phyloP scores from a whole-genome alignment of 2,797 vertebrate species.

The Squalus acanthias region DNA sequence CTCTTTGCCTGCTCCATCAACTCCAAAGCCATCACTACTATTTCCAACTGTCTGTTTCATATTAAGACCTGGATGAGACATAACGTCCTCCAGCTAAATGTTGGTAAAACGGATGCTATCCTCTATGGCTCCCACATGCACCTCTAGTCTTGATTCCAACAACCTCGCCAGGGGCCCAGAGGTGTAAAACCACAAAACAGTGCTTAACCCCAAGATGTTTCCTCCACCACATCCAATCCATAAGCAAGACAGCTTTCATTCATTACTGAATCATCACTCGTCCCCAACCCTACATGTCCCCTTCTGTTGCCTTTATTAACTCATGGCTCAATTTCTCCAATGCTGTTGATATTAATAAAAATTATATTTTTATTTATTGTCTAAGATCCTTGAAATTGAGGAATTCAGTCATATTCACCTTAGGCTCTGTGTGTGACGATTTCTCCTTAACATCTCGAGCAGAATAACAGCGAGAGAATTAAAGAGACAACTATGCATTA shows the following conservation, averaged over 20 bases:
- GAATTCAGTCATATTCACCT: not conserved
- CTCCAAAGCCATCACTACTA: not conserved
- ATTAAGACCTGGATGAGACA: not conserved
- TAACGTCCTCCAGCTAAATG: too few species aligned
- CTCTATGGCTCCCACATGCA: not conserved
- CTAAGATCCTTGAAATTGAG: not conserved
- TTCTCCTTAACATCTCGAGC: not conserved
- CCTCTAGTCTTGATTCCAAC: not conserved
- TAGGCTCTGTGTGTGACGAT: not conserved
- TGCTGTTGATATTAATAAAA: not conserved
- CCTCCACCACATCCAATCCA: not conserved
- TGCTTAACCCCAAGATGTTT: not conserved
- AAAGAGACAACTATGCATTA: not conserved
- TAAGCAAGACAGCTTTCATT: not conserved
- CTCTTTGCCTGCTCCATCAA: not conserved
- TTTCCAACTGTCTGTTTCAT: not conserved
- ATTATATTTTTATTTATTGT: not conserved
- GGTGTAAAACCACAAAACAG: not conserved
- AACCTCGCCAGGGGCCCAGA: not conserved
- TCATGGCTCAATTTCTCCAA: not conserved
- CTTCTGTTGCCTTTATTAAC: not conserved
- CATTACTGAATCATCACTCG: not conserved
- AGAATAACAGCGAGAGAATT: not conserved
- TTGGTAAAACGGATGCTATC: not conserved
- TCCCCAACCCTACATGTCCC: not conserved